Evolutionary conservation across 2,797 vertebrate species (phyloP), one percentile per base, ranked within the genome.

Genomic region (Myiotriccus ornatus): DNA sequence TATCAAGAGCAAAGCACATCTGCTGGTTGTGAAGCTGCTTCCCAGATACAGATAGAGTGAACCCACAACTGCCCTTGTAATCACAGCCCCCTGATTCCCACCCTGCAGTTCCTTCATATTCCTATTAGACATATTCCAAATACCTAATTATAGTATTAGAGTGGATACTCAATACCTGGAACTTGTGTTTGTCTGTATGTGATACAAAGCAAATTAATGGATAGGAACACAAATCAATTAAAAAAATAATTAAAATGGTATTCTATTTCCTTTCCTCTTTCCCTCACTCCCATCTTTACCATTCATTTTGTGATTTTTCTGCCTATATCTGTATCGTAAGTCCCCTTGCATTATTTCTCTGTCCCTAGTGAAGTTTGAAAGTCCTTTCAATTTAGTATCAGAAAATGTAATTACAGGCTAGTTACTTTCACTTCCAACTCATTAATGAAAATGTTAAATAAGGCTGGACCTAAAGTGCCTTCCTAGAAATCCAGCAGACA

Each of bases 361-460:
- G 60, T 92, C 69, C 82, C 79, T 43, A 67, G 73, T 70, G 82
- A 95, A 94, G 65, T 93, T 84, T 91, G 79, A 89, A 93, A 88
- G 62, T 86, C 69, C 76, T 90, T 95, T 93, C 91, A 87, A 92
- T 96, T 96, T 93, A 87, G 71, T 89, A 94, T 89, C 89, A 87
- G 93, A 53, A 93, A 93, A 94, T 75, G 89, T 57, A 96, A 97
- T 96, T 96, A 97, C 68, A 68, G 39, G 30, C 69, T 94, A 68
- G 87, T 76, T 95, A 56, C 76, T 94, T 95, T 91, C 65, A 78
- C 78, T 93, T 96, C 82, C 53, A 94, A n/a, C 55, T 92, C 89
- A 69, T 94, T 93, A 95, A 91, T 91, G 91, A 90, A 95, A 87
- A 88, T 60, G 82, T 81, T 89, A 78, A 95, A 86, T 84, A 90